Evolutionary conservation across 2,113 vertebrate species (phyloP).

Genomic region (Morone chrysops): DNA sequence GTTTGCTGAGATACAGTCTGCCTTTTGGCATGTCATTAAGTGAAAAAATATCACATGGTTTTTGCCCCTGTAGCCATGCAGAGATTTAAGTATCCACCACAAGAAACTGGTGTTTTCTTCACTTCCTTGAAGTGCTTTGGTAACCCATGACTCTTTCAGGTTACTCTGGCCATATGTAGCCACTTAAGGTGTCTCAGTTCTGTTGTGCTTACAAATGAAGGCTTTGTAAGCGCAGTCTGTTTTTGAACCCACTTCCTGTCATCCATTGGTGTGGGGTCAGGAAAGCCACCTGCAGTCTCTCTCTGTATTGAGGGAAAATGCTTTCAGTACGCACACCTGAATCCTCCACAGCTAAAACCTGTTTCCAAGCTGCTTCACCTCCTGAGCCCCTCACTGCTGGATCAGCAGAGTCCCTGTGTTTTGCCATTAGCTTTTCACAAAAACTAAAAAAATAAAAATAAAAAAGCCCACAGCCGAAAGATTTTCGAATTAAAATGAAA

Average conservation of each 20-base stretch:
- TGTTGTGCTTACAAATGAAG: not conserved
- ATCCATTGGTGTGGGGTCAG: not conserved
- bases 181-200: not conserved
- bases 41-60: too few relatives aligned
- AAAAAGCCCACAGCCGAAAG: not conserved
- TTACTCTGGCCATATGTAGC: not conserved
- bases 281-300: not conserved
- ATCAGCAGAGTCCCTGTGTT: constrained; percentile 1
- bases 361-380: constrained; percentile 15
- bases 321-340: not conserved
- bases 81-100: too few relatives aligned
- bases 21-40: too few relatives aligned
- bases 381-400: not conserved
- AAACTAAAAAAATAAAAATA: too few relatives aligned
- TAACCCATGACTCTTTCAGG: not conserved
- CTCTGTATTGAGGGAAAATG: not conserved
- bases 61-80: too few relatives aligned
- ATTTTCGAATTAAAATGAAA: not conserved
- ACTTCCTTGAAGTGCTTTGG: too few relatives aligned
- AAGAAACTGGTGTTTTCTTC: too few relatives aligned
- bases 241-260: not conserved
- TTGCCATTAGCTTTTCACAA: not conserved
- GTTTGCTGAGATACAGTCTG: too few relatives aligned
- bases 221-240: not conserved
- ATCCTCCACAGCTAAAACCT: not conserved